Evolutionary conservation across 2,113 vertebrate genomes (phyloP), one percentile per base, ranked within the genome.

Genomic region (Phyllostomus discolor): DNA sequence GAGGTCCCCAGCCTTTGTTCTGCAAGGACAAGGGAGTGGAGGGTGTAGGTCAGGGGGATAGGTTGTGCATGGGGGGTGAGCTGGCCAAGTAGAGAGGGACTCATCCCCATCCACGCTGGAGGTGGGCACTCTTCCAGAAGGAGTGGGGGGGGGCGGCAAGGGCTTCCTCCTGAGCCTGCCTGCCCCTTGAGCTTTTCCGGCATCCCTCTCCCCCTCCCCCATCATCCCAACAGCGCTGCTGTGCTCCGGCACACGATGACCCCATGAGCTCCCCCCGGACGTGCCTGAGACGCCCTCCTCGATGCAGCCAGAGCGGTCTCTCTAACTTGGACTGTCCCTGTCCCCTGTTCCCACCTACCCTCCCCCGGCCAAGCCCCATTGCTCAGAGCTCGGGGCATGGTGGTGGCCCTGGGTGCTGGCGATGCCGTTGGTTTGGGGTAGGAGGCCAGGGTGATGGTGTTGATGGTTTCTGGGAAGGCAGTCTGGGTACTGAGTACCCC

Each of bases 41-140:
- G 64, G 59, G 88, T 67, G 22, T 54, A 41, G 94, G 69, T 80
- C 81, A 90, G 59, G 48, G 59, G 59, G 90, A 59, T 8, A 9
- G n/a, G 14, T 6, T 11, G 8, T 62, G 59, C 67, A 4, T 38
- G n/a, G 69, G 75, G 72, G 91, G 16, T 15, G 75, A 81, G 75
- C 1, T 0, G 24, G 14, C 10, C 10, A 31, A 1, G 0, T 5
- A 41, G 43, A 38, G 54, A 19, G 19, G 15, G 66, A 33, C 9
- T 8, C 19, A 3, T 5, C 12, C n/a, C 28, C 4, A 5, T 33
- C 46, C 66, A 1, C 5, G 14, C 28, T 2, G 16, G 33, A 54
- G 38, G 72, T 5, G 28, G 88, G 9, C 10, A 12, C 76, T 38
- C 17, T 43, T 38, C 80, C 6, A 5, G 28, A 59, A 20, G 33